Conservation (phyloP, 1,140 invertebrate species). For the Anastrepha ludens region DNA sequence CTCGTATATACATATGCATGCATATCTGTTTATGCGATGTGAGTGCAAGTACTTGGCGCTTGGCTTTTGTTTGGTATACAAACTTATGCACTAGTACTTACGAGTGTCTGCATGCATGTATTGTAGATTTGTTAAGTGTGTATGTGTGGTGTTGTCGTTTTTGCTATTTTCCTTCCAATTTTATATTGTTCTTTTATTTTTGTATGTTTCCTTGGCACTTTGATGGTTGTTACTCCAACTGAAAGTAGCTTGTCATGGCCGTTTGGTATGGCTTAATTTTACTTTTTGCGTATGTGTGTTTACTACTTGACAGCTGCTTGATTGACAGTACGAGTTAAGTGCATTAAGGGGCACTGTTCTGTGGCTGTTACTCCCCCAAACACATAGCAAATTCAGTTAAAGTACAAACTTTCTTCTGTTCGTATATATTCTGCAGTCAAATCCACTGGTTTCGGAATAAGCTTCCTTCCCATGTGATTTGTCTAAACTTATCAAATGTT, state of each 20-base stretch:
- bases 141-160: constrained; percentile 11
- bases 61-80: too few relatives aligned
- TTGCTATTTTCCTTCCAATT: neutral
- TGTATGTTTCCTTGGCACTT: constrained; percentile 30
- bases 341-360: constrained; percentile 37
- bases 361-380: neutral
- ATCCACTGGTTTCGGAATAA: too few relatives aligned
- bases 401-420: too few relatives aligned
- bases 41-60: too few relatives aligned
- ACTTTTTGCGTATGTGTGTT: constrained; percentile 8
- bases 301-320: constrained; percentile 47
- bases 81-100: too few relatives aligned
- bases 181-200: constrained; percentile 1
- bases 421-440: too few relatives aligned
- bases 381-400: too few relatives aligned
- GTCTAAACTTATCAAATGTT: too few relatives aligned
- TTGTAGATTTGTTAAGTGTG: neutral
- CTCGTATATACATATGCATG: too few relatives aligned
- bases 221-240: constrained; percentile 21
- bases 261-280: constrained; percentile 19
- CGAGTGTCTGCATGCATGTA: neutral
- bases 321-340: constrained; percentile 53
- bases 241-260: constrained; percentile 44
- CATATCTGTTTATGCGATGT: too few relatives aligned
- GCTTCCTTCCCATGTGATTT: too few relatives aligned